Evolutionary conservation across 1,140 invertebrate genomes (phyloP), one percentile per base, ranked within the genome.

Genomic region (Euura saliciscinereae): DNA sequence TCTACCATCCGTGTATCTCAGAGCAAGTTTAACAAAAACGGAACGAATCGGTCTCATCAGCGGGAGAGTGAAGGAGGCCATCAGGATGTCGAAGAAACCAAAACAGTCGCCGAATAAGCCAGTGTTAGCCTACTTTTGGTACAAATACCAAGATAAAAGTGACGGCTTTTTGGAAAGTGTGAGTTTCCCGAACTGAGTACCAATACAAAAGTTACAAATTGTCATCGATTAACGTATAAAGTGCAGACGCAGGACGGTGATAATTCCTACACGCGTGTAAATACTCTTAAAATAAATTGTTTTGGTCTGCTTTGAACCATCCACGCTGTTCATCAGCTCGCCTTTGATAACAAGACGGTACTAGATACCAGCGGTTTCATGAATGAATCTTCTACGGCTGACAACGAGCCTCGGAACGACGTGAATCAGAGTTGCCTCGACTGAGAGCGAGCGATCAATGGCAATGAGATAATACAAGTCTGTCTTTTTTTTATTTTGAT

Each of bases 71-170:
- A 78, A 79, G 3, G 93, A 94, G 83, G 90, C 92, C 0, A 76
- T 86, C 13, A 85, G 93, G 71, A 79, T 93, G 1, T 78, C 86
- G 2, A 80, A 71, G n/a, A 83, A 80, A 68, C 75, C 80, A 8
- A 73, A 79, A 7, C 78, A 77, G 46, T 75, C 68, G 45, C 77
- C 76, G 28, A 79, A 75, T 44, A 77, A 82, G 0, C 80, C 81
- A 0, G 87, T 94, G 4, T 84, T 91, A 43, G 90, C 92, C 0
- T 95, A 94, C 81, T 90, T 91, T 73, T 93, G 92, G 92, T 93
- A 90, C 81, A 91, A 91, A 78, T 94, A 93, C 78, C 86, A 90
- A 64, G 93, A 94, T 74, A 89, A 86, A 6, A 80, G 80, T 4
- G 76, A 85, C 2, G 79, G 85, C 5, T 92, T 89, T 76, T 78